Percentiles rank a stretch among this genome's conserved stretches.
phyloP scores from a whole-genome alignment of 2,888 invertebrate species.

The Pristionchus japonicus region DNA sequence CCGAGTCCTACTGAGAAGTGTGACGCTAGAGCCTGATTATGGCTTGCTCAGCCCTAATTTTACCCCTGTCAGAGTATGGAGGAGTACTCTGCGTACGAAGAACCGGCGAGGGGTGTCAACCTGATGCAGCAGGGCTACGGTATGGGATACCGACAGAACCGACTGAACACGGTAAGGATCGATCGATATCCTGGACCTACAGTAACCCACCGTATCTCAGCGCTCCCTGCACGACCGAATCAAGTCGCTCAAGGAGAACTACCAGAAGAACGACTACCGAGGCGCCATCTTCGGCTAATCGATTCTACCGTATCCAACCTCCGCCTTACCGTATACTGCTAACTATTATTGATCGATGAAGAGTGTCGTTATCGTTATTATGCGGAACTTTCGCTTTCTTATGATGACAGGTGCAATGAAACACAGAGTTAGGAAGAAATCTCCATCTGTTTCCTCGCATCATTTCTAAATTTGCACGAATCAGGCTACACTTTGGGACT shows the following conservation, averaged over 20 bases:
- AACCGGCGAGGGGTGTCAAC: neutral
- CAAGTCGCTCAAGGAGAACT: constrained; percentile 37
- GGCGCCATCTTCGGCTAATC: constrained; percentile 44
- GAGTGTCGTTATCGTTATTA: neutral
- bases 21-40: neutral
- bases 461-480: neutral
- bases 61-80: neutral
- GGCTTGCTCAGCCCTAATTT: neutral
- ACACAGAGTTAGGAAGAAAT: neutral
- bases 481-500: neutral
- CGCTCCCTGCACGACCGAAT: constrained; percentile 33
- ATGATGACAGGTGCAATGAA: neutral
- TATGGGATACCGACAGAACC: constrained; percentile 44
- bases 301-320: neutral
- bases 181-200: neutral
- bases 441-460: neutral
- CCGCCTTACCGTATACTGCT: neutral
- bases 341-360: neutral
- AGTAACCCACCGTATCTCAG: neutral
- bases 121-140: constrained; percentile 33
- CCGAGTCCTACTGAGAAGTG: no score
- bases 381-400: neutral
- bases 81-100: neutral
- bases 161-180: constrained; percentile 42
- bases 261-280: constrained; percentile 31